A percentile compares a stretch with the other conserved stretches of the same genome.
phyloP scores from a whole-genome alignment of 2,888 invertebrate genomes.

The Baccha elongata region DNA sequence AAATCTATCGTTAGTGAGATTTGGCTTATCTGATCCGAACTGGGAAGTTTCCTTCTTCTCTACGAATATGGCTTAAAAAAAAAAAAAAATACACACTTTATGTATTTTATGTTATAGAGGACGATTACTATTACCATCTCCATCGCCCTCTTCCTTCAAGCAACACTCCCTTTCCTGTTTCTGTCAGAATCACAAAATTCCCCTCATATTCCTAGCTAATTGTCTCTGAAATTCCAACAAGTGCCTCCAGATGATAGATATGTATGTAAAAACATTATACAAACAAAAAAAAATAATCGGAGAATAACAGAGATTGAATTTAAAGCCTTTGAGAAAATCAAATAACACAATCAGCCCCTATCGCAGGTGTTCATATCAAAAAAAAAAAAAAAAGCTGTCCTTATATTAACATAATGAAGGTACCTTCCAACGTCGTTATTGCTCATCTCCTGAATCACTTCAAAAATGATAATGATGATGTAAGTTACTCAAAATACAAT shows the following conservation, averaged over 20 bases:
- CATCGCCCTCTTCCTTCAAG: too few relatives aligned
- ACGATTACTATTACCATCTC: too few relatives aligned
- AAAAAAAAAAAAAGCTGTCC: conserved; percentile 7
- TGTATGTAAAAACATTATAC: background rate
- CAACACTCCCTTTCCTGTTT: too few relatives aligned
- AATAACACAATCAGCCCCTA: conserved; percentile 32
- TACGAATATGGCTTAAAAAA: too few relatives aligned
- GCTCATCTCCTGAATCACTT: conserved; percentile 4
- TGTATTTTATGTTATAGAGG: too few relatives aligned
- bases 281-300: background rate
- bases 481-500: conserved; percentile 58
- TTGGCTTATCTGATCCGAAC: too few relatives aligned
- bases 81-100: too few relatives aligned
- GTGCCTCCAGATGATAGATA: conserved; percentile 26
- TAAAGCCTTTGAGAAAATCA: conserved; percentile 42
- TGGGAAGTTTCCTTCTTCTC: too few relatives aligned
- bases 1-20: too few relatives aligned
- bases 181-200: too few relatives aligned
- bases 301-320: conserved; percentile 21
- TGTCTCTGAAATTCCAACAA: conserved; percentile 47
- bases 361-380: conserved; percentile 31
- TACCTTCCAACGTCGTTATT: background rate
- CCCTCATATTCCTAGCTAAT: conserved; percentile 24
- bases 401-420: background rate
- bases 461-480: conserved; percentile 18